These are phyloP conservation scores for Onychorhynchus coronatus DNA, from an alignment of 2,113 vertebrate genomes.

Conservation along the genomic window DNA sequence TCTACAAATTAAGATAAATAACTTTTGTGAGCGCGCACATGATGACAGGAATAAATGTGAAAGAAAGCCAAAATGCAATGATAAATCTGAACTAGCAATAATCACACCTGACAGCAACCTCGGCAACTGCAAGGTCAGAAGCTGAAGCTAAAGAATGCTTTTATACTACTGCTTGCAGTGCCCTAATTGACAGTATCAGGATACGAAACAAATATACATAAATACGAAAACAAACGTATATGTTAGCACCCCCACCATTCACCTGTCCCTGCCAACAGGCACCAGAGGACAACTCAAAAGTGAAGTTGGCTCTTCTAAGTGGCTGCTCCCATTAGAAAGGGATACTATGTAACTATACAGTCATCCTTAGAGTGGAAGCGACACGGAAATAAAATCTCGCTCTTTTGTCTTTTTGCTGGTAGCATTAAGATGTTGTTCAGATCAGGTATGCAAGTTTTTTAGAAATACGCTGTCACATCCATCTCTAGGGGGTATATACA, in stretches of 20 bases:
- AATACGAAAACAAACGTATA: not conserved
- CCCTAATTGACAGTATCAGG: not conserved
- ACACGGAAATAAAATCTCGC: not conserved
- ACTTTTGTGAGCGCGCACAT: not conserved
- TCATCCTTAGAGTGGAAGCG: not conserved
- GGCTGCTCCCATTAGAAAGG: not conserved
- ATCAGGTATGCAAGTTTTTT: not conserved
- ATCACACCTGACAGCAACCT: not conserved
- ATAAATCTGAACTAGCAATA: not conserved
- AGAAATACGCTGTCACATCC: not conserved
- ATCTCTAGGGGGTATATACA: not conserved
- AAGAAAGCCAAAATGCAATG: not conserved
- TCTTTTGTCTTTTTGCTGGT: not conserved
- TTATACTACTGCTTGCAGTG: fast-evolving
- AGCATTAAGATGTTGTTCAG: not conserved
- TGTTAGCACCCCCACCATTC: not conserved
- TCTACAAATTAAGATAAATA: not conserved
- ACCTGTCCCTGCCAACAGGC: not conserved
- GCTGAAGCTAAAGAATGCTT: not conserved
- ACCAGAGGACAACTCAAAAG: not conserved
- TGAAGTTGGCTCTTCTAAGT: not conserved
- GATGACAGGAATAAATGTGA: not conserved
- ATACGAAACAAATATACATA: not conserved
- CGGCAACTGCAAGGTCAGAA: not conserved
- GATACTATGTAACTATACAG: not conserved